Percentiles rank a stretch among this genome's conserved stretches.
Evolutionary conservation across 2,888 invertebrate species (phyloP).

Genomic region (Opisthograptis luteolata): DNA sequence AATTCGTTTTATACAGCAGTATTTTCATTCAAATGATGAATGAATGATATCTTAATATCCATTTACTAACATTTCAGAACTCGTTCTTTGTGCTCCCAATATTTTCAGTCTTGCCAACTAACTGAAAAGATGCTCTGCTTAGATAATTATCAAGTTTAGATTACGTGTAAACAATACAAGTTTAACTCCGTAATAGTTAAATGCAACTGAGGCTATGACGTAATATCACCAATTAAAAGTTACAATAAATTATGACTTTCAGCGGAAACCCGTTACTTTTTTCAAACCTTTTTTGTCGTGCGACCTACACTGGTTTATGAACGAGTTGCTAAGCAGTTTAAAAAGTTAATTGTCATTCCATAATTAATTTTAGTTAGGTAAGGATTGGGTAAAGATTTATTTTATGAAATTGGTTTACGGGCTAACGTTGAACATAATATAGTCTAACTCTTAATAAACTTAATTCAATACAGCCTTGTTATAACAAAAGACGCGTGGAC

Average conservation of each 20-base stretch:
- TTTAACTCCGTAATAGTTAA: conserved; percentile 20
- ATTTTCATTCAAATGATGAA: no score
- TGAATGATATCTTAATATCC: no score
- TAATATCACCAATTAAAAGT: conserved; percentile 7
- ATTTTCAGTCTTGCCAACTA: no score
- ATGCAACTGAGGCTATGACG: not conserved
- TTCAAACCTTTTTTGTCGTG: not conserved
- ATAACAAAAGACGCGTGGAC: no score
- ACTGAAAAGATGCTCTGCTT: not conserved
- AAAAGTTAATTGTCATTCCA: conserved; percentile 15
- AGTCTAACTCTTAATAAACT: no score
- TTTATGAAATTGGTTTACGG: not conserved
- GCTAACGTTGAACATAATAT: not conserved
- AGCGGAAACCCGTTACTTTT: no score
- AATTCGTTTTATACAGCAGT: no score
- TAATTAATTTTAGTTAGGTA: no score
- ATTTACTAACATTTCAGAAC: no score
- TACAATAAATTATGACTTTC: conserved; percentile 4
- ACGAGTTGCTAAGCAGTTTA: not conserved
- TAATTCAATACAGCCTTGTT: no score
- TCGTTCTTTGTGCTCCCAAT: no score
- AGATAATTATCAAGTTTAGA: conserved; percentile 8
- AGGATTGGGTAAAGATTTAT: conserved; percentile 3
- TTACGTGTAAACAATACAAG: conserved; percentile 6
- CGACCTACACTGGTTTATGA: conserved; percentile 5